phyloP scores from a whole-genome alignment of 2,113 vertebrate species.

The Tenebrosternarchus preto region DNA sequence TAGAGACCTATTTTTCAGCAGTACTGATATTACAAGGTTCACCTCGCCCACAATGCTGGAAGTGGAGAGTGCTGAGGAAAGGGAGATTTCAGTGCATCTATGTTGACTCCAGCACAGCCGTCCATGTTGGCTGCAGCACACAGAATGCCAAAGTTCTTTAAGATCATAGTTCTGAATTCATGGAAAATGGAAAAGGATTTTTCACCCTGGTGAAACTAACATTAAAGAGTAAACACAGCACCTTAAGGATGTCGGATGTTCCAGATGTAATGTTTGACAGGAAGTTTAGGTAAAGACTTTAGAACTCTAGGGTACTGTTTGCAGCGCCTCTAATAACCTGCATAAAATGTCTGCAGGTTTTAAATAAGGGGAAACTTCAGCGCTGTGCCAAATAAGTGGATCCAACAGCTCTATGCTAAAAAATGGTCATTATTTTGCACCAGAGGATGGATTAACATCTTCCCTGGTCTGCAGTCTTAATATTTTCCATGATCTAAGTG shows the following conservation, averaged over 20 bases:
- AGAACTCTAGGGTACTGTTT: no score
- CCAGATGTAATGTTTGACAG: constrained; percentile 16
- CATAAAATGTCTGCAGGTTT: neutral
- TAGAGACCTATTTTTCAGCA: no score
- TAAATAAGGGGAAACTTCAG: neutral
- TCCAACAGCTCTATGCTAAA: neutral
- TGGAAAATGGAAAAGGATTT: constrained; percentile 1
- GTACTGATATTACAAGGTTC: no score
- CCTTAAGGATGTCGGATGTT: constrained; percentile 21
- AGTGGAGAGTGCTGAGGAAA: no score
- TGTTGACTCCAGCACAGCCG: no score
- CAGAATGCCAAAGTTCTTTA: no score
- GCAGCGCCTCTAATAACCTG: no score
- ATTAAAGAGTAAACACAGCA: constrained; percentile 15
- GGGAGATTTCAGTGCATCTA: no score
- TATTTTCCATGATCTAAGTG: constrained; percentile 1
- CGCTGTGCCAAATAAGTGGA: neutral
- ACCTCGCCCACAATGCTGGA: no score
- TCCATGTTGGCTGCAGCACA: no score
- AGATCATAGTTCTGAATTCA: no score
- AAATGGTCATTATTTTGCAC: neutral
- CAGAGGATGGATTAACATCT: neutral
- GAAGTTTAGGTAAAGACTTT: neutral
- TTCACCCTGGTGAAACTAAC: neutral
- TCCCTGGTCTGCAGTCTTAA: neutral